Evolutionary conservation across 2,888 invertebrate species (phyloP).

Genomic region (Drosophila demipolita): DNA sequence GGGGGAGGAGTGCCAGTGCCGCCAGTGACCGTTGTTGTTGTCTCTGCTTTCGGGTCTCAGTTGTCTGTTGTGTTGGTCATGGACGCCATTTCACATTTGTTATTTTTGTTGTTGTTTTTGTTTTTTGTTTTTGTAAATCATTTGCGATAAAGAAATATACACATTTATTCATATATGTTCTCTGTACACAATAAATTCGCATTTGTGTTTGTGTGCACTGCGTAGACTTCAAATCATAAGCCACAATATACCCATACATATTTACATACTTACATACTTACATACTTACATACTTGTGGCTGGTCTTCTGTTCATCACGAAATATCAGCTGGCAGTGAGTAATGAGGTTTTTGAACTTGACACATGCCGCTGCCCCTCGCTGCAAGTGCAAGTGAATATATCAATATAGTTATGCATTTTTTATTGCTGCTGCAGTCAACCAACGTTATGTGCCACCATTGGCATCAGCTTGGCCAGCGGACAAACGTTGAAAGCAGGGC

Average conservation of each 20-base stretch:
- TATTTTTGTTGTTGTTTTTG: slow-evolving; percentile 27
- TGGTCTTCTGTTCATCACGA: slow-evolving; percentile 29
- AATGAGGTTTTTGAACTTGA: slow-evolving; percentile 70
- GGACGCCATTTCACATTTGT: slow-evolving; percentile 74
- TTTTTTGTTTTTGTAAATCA: slow-evolving; percentile 64
- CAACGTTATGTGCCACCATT: slow-evolving; percentile 5
- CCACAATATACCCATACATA: slow-evolving; percentile 56
- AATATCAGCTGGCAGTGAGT: slow-evolving; percentile 42
- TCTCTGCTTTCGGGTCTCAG: slow-evolving; percentile 47
- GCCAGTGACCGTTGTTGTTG: slow-evolving; percentile 56
- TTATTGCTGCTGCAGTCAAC: slow-evolving; percentile 6
- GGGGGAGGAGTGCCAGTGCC: slow-evolving; percentile 13
- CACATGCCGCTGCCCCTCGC: background rate
- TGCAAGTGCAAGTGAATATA: slow-evolving; percentile 20
- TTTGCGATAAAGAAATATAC: slow-evolving; percentile 71
- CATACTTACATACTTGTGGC: slow-evolving; percentile 22
- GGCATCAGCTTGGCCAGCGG: slow-evolving; percentile 12
- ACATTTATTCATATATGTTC: slow-evolving; percentile 2
- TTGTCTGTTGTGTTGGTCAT: slow-evolving; percentile 76
- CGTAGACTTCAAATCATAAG: slow-evolving; percentile 59
- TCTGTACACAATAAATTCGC: background rate
- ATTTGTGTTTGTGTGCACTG: slow-evolving; percentile 19
- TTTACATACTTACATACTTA: slow-evolving; percentile 37
- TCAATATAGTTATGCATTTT: slow-evolving; percentile 1
- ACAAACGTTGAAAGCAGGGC: slow-evolving; percentile 42